Percentiles rank a stretch among this genome's conserved stretches.
Conservation (phyloP, 2,113 vertebrate species). For the Ptilonorhynchus violaceus region DNA sequence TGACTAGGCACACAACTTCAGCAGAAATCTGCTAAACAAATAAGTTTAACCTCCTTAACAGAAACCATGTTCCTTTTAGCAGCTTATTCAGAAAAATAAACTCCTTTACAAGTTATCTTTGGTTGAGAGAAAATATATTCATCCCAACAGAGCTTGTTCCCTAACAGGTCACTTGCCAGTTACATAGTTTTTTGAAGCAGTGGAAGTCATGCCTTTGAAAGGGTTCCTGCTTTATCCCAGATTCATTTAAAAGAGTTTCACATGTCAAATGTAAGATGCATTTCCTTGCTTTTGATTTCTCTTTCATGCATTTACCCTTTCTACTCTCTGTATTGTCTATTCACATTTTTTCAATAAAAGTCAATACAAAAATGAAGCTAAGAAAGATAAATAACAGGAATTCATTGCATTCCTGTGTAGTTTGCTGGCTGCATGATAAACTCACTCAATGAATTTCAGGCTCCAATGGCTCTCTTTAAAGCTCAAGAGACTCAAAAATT, state of each 20-base stretch:
- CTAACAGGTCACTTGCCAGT: slow-evolving; percentile 51
- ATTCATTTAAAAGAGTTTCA: slow-evolving; percentile 28
- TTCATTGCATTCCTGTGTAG: neutral
- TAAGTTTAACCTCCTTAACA: slow-evolving; percentile 41
- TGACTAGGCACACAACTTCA: slow-evolving; percentile 14
- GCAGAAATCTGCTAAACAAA: slow-evolving; percentile 41
- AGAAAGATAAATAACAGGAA: neutral
- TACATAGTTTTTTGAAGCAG: slow-evolving; percentile 28
- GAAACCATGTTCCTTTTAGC: slow-evolving; percentile 27
- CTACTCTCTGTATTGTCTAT: neutral
- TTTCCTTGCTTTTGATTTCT: slow-evolving; percentile 29
- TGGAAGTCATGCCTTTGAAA: slow-evolving; percentile 34
- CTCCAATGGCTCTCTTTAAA: neutral
- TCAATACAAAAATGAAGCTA: slow-evolving; percentile 8
- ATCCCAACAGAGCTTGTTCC: slow-evolving; percentile 18
- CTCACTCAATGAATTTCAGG: neutral
- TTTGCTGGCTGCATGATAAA: neutral
- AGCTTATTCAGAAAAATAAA: slow-evolving; percentile 39
- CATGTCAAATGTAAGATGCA: neutral
- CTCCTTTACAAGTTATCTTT: slow-evolving; percentile 20
- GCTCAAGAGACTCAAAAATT: neutral
- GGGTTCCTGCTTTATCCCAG: slow-evolving; percentile 3
- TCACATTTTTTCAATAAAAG: slow-evolving; percentile 19
- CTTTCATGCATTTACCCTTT: slow-evolving; percentile 23
- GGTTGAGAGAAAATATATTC: slow-evolving; percentile 35